Conservation (phyloP, 2,888 invertebrate species). For the Stenodema calcarata region DNA sequence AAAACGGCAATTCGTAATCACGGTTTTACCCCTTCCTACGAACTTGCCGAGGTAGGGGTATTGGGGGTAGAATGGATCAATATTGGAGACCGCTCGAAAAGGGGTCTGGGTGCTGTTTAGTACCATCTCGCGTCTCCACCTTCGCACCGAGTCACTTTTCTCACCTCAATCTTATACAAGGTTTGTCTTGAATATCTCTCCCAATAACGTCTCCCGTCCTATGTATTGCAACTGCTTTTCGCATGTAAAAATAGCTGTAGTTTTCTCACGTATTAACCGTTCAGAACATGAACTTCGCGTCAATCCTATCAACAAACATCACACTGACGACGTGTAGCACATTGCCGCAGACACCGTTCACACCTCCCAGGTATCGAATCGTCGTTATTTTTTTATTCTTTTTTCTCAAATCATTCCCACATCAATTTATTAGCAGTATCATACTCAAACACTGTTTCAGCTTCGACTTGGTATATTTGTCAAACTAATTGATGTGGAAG, state of each 20-base stretch:
- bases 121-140: slow-evolving; percentile 40
- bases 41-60: neutral
- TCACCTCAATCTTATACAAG: neutral
- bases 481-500: no score
- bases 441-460: no score
- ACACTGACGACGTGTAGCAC: neutral
- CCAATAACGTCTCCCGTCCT: neutral
- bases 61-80: neutral
- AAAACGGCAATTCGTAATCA: neutral
- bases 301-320: neutral
- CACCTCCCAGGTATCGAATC: neutral
- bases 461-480: no score
- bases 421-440: no score
- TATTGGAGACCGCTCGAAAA: slow-evolving; percentile 6
- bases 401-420: neutral
- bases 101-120: slow-evolving; percentile 36
- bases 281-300: neutral
- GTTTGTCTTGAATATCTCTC: neutral
- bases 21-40: neutral
- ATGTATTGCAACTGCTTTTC: neutral
- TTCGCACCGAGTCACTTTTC: slow-evolving; percentile 23
- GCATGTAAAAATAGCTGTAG: neutral
- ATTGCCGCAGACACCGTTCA: neutral
- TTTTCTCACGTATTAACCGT: neutral
- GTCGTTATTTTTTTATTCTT: neutral